These are phyloP conservation scores for Sitobion miscanthi DNA, from an alignment of 1,140 invertebrate genomes.

Conservation along the genomic window DNA sequence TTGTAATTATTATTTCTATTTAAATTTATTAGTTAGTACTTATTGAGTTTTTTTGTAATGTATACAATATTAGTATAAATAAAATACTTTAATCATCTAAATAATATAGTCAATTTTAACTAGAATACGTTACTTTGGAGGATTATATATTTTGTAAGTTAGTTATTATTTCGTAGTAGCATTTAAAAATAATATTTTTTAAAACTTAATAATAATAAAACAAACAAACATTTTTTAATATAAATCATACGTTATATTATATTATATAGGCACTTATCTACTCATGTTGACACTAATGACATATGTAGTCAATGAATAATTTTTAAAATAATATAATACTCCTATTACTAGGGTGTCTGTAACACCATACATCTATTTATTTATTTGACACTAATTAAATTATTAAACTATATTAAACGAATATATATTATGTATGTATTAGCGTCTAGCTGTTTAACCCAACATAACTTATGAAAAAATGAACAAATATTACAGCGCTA, in stretches of 20 bases:
- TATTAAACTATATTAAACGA: neutral
- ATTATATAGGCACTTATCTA: too few relatives aligned
- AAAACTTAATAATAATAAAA: too few relatives aligned
- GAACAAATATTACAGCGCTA: neutral
- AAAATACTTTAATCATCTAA: neutral
- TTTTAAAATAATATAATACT: neutral
- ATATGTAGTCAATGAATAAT: neutral
- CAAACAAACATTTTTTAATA: too few relatives aligned
- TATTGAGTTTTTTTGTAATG: neutral
- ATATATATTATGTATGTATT: neutral
- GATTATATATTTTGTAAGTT: neutral
- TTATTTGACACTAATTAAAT: neutral
- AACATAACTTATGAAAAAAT: neutral
- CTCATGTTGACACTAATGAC: neutral
- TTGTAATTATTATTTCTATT: constrained; percentile 19
- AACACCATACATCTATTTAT: neutral
- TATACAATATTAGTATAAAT: neutral
- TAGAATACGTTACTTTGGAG: neutral
- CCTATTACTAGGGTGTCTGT: neutral
- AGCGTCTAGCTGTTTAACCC: neutral
- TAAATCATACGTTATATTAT: too few relatives aligned
- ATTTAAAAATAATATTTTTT: neutral
- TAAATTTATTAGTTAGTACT: neutral
- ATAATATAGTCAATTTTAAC: neutral
- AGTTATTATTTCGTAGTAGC: neutral